A percentile compares a stretch with the other conserved stretches of the same genome.
phyloP scores from a whole-genome alignment of 2,797 vertebrate species.

The Mionectes olivaceus region DNA sequence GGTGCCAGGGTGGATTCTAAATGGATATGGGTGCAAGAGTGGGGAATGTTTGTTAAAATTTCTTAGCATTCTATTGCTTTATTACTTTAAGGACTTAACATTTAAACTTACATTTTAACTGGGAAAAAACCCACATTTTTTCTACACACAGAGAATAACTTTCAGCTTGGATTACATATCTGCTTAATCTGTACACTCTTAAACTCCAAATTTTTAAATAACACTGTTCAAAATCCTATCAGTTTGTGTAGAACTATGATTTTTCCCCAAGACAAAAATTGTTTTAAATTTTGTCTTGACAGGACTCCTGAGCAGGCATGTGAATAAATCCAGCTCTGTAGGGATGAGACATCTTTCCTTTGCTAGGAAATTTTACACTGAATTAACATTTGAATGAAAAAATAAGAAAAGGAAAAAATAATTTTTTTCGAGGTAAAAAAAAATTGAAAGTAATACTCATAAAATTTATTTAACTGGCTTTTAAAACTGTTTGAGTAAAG shows the following conservation, averaged over 20 bases:
- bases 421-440: background rate
- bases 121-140: rapidly evolving
- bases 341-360: background rate
- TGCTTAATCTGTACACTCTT: background rate
- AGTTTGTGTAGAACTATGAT: background rate
- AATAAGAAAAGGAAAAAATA: background rate
- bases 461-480: background rate
- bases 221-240: background rate
- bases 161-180: background rate
- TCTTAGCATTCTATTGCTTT: background rate
- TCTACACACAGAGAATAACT: background rate
- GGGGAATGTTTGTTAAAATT: background rate
- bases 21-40: background rate
- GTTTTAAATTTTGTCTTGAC: background rate
- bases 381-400: background rate
- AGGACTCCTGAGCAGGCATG: background rate
- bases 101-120: background rate
- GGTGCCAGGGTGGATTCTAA: background rate
- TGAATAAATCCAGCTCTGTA: background rate
- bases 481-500: background rate
- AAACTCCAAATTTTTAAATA: background rate
- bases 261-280: background rate
- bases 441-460: background rate
- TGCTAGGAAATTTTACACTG: background rate
- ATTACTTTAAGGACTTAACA: background rate